A percentile compares a stretch with the other conserved stretches of the same genome.
phyloP scores from a whole-genome alignment of 2,888 invertebrate genomes.

The Ectropis crepuscularia region DNA sequence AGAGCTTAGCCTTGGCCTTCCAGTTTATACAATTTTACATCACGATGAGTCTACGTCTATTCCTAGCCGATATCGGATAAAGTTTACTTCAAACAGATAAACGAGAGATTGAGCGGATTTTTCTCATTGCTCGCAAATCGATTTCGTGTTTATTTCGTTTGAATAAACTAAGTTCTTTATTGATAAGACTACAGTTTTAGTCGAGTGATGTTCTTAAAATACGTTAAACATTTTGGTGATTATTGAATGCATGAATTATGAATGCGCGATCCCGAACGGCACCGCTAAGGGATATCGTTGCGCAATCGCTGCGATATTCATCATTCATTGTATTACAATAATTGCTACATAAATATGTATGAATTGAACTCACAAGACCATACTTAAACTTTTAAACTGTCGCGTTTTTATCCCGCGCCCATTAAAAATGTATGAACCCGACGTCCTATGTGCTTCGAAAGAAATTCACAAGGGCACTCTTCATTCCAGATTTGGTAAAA shows the following conservation, averaged over 20 bases:
- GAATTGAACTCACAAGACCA: constrained; percentile 66
- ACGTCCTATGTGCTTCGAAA: constrained; percentile 45
- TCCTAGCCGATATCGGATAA: constrained; percentile 31
- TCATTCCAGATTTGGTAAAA: constrained; percentile 43
- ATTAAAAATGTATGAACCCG: constrained; percentile 74
- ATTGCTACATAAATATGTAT: constrained; percentile 79
- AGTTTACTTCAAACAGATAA: constrained; percentile 28
- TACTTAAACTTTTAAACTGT: constrained; percentile 69
- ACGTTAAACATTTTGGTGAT: constrained; percentile 21
- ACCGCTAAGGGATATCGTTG: constrained; percentile 54
- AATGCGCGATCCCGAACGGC: constrained; percentile 17
- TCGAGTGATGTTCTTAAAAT: constrained; percentile 1
- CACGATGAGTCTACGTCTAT: constrained; percentile 40
- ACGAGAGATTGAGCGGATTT: constrained; percentile 25
- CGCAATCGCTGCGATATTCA: constrained; percentile 71
- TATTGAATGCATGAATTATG: constrained; percentile 16
- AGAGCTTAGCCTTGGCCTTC: constrained; percentile 56
- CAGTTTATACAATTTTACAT: constrained; percentile 38
- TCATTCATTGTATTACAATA: constrained; percentile 77
- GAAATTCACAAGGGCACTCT: constrained; percentile 56
- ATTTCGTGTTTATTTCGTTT: constrained; percentile 9
- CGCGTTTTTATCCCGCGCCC: constrained; percentile 69
- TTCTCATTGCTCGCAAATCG: constrained; percentile 20
- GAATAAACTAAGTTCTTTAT: constrained; percentile 16
- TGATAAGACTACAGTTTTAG: constrained; percentile 5